Base-by-base conservation (phyloP, 2,797 vertebrate genomes). In the Australoheros facetus region DNA sequence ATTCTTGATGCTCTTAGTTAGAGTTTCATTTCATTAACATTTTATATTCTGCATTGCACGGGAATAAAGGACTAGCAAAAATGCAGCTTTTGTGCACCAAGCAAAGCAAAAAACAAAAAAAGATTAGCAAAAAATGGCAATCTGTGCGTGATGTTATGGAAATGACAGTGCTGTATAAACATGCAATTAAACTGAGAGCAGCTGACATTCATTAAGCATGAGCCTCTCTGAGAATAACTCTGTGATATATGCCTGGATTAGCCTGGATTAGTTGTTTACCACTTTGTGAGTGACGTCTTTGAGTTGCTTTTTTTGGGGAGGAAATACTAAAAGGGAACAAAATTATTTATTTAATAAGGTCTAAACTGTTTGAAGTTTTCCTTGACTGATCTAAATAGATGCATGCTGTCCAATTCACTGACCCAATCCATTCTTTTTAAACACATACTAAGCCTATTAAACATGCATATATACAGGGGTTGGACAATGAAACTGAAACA, bases 191-290 rank as follows among this genome's bases (percentile, higher is more conserved):
- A 90, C 37, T 5, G 45, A 81, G 77, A 78, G 77, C 56, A 71
- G 59, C 64, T 88, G 77, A 83, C 86, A 89, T 87, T 91, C 79
- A 90, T 90, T 89, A 89, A 87, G 88, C 71, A 91, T 83, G 84
- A 91, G 73, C 39, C 77, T 85, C 59, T 86, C 77, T 77, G 76
- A 90, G 78, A 91, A 86, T 89, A 86, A 85, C 76, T 73, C 53
- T 77, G 57, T 16, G 9, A 78, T 81, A 17, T 83, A 82, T 1
- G 64, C 51, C 32, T 28, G 76, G 75, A 64, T 78, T 78, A 85
- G 73, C 59, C 59, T 13, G 26, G 66, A 85, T 81, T 58, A 75
- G 34, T 73, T 83, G 56, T 80, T 82, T 83, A 58, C 56, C 34
- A 87, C 71, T 74, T 77, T 59, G 26, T 78, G 83, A 87, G 76